A percentile compares a stretch with the other conserved stretches of the same genome.
Evolutionary conservation across 2,888 invertebrate species (phyloP).

Genomic region (Zhuqinia jingwanae): DNA sequence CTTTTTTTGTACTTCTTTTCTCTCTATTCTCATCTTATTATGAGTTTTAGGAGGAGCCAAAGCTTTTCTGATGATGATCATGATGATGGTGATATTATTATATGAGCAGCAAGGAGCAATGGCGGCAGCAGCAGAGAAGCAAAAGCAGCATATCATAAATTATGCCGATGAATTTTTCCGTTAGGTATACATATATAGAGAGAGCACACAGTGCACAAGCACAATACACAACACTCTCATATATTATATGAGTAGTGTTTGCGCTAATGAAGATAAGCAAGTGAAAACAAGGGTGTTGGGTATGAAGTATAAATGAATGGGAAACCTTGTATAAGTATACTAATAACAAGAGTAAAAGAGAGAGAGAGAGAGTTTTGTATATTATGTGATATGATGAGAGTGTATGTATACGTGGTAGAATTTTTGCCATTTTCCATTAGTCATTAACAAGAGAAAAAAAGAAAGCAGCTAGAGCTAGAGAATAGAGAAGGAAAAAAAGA

Average conservation of each 20-base stretch:
- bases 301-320: constrained; percentile 13
- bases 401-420: constrained; percentile 1
- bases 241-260: constrained; percentile 19
- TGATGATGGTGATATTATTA: not conserved
- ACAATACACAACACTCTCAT: constrained; percentile 19
- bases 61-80: too few relatives aligned
- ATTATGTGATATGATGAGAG: not conserved
- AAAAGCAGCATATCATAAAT: constrained; percentile 61
- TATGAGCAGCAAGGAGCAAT: too few relatives aligned
- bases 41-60: constrained; percentile 55
- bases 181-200: constrained; percentile 42
- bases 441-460: constrained; percentile 55
- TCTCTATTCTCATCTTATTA: constrained; percentile 42
- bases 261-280: constrained; percentile 69
- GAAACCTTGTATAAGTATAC: too few relatives aligned
- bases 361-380: not conserved
- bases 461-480: too few relatives aligned
- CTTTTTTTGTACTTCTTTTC: constrained; percentile 4
- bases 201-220: too few relatives aligned
- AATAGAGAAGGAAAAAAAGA: not conserved
- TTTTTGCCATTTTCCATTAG: constrained; percentile 65
- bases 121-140: constrained; percentile 23
- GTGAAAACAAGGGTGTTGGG: constrained; percentile 17
- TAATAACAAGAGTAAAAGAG: too few relatives aligned
- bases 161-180: constrained; percentile 58